Evolutionary conservation across 2,797 vertebrate species (phyloP).

Genomic region (Acridotheres tristis): DNA sequence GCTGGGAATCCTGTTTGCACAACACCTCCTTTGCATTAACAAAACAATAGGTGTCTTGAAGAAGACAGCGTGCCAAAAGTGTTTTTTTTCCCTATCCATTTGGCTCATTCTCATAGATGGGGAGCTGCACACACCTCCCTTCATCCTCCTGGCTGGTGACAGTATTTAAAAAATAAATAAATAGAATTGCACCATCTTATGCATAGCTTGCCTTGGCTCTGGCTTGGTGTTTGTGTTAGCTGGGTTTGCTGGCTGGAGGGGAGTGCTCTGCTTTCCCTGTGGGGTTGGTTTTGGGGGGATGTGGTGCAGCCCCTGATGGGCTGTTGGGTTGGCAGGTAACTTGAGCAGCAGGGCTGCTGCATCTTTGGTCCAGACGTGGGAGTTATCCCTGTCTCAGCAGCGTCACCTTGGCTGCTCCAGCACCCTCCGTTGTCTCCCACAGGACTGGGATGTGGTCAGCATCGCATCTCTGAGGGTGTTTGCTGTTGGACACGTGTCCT

Average conservation of each 20-base stretch:
- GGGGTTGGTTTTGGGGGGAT: background rate
- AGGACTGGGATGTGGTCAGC: background rate
- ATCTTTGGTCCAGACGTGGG: background rate
- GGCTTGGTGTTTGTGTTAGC: background rate
- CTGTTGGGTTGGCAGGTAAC: background rate
- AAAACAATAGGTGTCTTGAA: conserved; percentile 31
- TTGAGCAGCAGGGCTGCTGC: background rate
- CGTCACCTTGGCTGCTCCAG: background rate
- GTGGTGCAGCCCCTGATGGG: fast-evolving
- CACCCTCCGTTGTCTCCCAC: fast-evolving
- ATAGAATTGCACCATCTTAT: background rate
- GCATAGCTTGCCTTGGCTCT: background rate
- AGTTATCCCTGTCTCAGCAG: background rate
- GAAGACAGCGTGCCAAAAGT: background rate
- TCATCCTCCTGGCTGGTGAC: background rate
- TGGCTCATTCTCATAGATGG: background rate
- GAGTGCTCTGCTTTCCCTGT: fast-evolving
- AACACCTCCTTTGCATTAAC: background rate
- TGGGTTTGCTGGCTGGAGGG: background rate
- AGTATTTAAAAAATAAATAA: background rate
- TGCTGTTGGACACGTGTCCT: background rate
- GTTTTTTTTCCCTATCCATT: background rate
- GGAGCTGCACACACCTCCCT: background rate
- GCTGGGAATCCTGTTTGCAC: background rate
- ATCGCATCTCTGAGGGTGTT: fast-evolving